Base-by-base conservation (phyloP, 2,888 invertebrate genomes). In the Choreutis nemorana region DNA sequence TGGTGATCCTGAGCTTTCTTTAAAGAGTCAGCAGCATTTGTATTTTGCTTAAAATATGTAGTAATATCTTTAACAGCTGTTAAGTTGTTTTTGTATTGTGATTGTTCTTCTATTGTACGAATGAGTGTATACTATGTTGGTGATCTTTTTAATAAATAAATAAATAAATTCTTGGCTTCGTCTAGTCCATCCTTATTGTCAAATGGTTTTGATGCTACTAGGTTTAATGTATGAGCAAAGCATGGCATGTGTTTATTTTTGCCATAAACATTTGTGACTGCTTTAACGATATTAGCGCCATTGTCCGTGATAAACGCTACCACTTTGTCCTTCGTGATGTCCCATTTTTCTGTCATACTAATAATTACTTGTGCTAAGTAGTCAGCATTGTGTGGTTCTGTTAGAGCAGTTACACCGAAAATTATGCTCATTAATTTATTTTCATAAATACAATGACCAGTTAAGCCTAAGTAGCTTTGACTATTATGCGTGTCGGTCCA, bases 151-250 rank as follows among this genome's bases (percentile, higher is more conserved):
- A n/a, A n/a, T n/a, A n/a, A n/a, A n/a, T n/a, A n/a, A n/a, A 40
- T 41, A 32, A 45, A 16, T 35, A 44, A 41, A 37, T 42, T 35
- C 26, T 44, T 44, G 33, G 42, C 38, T 37, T 39, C 38, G 26
- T 41, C 38, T 13, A 43, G 34, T 34, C 41, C 40, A 42, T 41
- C 40, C 31, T 41, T 42, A 36, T 36, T 31, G 12, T 42, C 36
- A 37, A 42, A 40, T 36, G 35, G 39, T 37, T 43, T 40, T 39
- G 35, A 39, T 39, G 38, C 41, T 37, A 40, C 42, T 38, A 43
- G 12, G 31, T 43, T 43, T 34, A 45, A 33, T 34, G 42, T 45
- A 11, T 41, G 40, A 16, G 40, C 40, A 35, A 43, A 42, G 30
- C 28, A 28, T 13, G 11, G 13, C 40, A 44, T 30, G 36, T 42